A percentile compares a stretch with the other conserved stretches of the same genome.
phyloP scores from a whole-genome alignment of 2,888 invertebrate species.

The Leucophenga montana region DNA sequence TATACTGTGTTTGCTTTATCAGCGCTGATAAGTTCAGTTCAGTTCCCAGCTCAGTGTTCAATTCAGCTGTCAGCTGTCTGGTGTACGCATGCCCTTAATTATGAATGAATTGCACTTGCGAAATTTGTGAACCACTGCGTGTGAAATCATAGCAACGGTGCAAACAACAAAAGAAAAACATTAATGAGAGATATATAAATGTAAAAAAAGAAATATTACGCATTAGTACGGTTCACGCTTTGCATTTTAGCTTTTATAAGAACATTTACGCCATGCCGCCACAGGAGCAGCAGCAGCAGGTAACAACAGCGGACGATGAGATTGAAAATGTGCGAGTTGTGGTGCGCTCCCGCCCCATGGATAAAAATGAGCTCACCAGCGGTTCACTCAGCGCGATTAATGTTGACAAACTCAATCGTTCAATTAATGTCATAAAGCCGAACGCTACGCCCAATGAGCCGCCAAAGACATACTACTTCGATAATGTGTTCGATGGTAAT shows the following conservation, averaged over 20 bases:
- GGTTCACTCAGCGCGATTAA: constrained; percentile 83
- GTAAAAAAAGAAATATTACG: too few relatives aligned
- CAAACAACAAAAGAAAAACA: constrained; percentile 54
- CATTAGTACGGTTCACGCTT: too few relatives aligned
- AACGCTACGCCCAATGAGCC: constrained; percentile 82
- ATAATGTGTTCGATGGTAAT: constrained; percentile 91
- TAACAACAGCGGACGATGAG: constrained; percentile 76
- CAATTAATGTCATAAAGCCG: constrained; percentile 85
- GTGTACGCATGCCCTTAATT: too few relatives aligned
- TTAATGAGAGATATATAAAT: too few relatives aligned
- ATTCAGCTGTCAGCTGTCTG: too few relatives aligned
- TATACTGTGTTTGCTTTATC: too few relatives aligned
- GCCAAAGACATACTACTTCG: constrained; percentile 93
- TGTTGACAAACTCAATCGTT: constrained; percentile 84
- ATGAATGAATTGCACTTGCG: too few relatives aligned
- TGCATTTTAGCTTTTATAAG: background rate
- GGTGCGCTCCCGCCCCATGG: constrained; percentile 94
- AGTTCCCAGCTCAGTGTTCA: too few relatives aligned
- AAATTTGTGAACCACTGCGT: too few relatives aligned
- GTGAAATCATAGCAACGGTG: constrained; percentile 49
- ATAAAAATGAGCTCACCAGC: constrained; percentile 84
- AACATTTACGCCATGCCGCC: constrained; percentile 51
- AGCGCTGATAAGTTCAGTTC: too few relatives aligned
- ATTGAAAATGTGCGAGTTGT: constrained; percentile 97
- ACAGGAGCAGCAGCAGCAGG: constrained; percentile 57